A percentile compares a stretch with the other conserved stretches of the same genome.
Conservation (phyloP, 1,140 invertebrate genomes). For the Dryas iulia region DNA sequence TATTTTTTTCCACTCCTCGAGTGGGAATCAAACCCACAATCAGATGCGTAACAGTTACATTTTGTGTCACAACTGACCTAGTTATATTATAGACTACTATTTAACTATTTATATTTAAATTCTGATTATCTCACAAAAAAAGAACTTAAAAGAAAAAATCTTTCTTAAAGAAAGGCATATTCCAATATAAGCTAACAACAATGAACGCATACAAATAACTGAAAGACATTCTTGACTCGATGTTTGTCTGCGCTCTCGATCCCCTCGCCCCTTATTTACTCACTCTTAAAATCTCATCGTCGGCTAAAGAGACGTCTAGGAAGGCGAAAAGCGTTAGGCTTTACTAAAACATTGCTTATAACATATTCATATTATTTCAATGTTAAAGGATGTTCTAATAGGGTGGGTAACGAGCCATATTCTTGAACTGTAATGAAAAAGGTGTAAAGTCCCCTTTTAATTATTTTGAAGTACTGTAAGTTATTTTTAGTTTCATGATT, state of each 20-base stretch:
- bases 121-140: too few species aligned
- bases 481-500: neutral
- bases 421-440: neutral
- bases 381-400: neutral
- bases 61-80: too few species aligned
- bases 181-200: slow-evolving; percentile 35
- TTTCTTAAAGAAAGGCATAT: too few species aligned
- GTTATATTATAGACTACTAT: too few species aligned
- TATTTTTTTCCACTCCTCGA: too few species aligned
- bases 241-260: slow-evolving; percentile 51
- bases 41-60: too few species aligned
- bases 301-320: neutral
- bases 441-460: neutral
- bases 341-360: neutral
- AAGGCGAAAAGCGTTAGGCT: neutral
- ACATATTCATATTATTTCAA: slow-evolving; percentile 1
- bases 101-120: too few species aligned
- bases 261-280: slow-evolving; percentile 16
- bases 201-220: slow-evolving; percentile 34
- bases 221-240: slow-evolving; percentile 45
- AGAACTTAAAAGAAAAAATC: too few species aligned
- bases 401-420: neutral
- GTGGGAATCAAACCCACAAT: too few species aligned
- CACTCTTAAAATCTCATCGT: slow-evolving; percentile 25
- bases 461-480: neutral